Evolutionary conservation across 2,113 vertebrate species (phyloP).

Genomic region (Chaetodon auriga): DNA sequence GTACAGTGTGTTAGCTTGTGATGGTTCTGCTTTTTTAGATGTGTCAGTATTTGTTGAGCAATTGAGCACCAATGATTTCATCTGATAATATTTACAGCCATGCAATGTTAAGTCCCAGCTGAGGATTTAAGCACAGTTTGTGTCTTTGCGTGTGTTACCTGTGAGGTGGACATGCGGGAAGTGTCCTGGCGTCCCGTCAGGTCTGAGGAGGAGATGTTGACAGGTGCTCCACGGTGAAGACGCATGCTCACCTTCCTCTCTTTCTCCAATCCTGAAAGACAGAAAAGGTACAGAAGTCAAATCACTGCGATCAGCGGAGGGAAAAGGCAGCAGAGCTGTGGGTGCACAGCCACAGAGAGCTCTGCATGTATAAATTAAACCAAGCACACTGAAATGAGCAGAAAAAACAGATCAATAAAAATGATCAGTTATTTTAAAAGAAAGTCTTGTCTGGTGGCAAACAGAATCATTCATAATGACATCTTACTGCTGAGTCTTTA

Average conservation of each 20-base stretch:
- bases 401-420: no score
- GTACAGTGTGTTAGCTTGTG: background rate
- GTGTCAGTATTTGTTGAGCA: background rate
- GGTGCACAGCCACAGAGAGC: no score
- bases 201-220: slow-evolving; percentile 97
- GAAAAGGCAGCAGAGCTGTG: no score
- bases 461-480: background rate
- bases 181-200: slow-evolving; percentile 95
- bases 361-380: no score
- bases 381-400: no score
- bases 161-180: slow-evolving; percentile 97
- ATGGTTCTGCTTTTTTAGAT: background rate
- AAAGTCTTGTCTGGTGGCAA: background rate
- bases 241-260: slow-evolving; percentile 99
- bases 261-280: slow-evolving; percentile 90
- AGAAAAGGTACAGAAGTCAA: slow-evolving; percentile 56
- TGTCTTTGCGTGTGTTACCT: slow-evolving; percentile 82
- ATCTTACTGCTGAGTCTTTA: background rate
- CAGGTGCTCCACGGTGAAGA: slow-evolving; percentile 94
- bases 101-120: background rate
- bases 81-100: background rate
- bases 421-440: background rate
- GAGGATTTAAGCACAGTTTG: no score
- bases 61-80: background rate
- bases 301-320: background rate